Evolutionary conservation across 2,113 vertebrate species (phyloP).

Genomic region (Apteryx owenii): DNA sequence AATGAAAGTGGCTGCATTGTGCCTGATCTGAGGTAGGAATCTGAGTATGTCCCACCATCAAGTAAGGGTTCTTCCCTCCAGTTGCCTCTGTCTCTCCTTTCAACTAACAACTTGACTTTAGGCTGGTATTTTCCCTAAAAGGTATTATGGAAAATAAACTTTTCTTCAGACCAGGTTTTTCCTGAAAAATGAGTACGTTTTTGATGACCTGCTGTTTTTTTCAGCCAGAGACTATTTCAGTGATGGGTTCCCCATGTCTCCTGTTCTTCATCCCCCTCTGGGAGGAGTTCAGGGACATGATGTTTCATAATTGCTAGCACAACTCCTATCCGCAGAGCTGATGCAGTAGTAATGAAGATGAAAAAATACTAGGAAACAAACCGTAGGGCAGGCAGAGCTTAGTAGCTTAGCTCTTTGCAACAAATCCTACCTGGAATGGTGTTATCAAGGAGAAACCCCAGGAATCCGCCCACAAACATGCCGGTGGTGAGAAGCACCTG

Average conservation of each 20-base stretch:
- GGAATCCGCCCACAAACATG: conserved; percentile 95
- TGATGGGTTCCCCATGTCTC: background rate
- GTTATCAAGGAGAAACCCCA: conserved; percentile 94
- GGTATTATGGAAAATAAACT: background rate
- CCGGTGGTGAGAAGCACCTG: conserved; percentile 92
- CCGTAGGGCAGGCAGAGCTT: background rate
- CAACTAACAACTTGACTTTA: background rate
- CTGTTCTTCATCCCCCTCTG: background rate
- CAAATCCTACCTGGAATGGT: conserved; percentile 89
- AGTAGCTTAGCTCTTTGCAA: background rate
- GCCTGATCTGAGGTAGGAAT: background rate
- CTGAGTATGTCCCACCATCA: background rate
- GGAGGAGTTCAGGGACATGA: background rate
- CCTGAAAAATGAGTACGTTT: background rate
- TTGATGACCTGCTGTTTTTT: background rate
- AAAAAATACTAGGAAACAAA: background rate
- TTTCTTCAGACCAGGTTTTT: background rate
- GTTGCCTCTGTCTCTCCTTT: background rate
- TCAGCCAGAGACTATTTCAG: background rate
- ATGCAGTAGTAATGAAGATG: background rate
- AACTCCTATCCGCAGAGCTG: background rate
- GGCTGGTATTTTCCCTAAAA: background rate
- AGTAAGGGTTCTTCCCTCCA: background rate
- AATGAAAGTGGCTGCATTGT: background rate
- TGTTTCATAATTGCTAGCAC: background rate